Evolutionary conservation across 1,140 invertebrate genomes (phyloP).

Genomic region (Uloborus diversus): DNA sequence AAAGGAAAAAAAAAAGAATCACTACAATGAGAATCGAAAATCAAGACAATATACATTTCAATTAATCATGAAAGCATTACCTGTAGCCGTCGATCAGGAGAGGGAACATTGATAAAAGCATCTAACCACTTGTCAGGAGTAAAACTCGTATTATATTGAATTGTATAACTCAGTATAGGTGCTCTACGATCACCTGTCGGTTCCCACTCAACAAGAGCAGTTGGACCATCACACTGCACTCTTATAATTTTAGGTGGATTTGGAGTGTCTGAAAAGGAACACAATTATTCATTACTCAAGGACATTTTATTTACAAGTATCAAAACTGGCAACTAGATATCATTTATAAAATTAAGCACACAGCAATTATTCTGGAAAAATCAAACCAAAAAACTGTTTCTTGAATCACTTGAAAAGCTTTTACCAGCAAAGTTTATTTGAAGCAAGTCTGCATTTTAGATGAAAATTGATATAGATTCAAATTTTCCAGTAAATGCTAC

Average conservation of each 20-base stretch:
- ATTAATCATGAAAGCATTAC: constrained; percentile 61
- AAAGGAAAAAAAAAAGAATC: not conserved
- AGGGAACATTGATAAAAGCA: constrained; percentile 77
- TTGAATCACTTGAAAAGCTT: too few relatives aligned
- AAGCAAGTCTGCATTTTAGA: too few relatives aligned
- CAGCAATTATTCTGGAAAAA: too few relatives aligned
- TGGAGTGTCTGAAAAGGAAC: constrained; percentile 78
- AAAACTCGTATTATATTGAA: constrained; percentile 95
- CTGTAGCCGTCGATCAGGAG: constrained; percentile 79
- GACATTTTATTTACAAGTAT: not conserved
- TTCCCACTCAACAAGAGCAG: constrained; percentile 83
- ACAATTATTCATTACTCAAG: not conserved
- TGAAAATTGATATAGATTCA: too few relatives aligned
- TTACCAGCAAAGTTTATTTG: too few relatives aligned
- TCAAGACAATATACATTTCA: not conserved
- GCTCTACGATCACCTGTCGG: constrained; percentile 93
- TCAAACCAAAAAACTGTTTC: too few relatives aligned
- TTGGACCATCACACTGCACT: constrained; percentile 75
- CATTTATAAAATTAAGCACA: too few relatives aligned
- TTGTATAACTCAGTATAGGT: constrained; percentile 88
- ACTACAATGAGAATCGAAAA: not conserved
- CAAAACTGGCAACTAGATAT: not conserved
- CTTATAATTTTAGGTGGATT: constrained; percentile 79
- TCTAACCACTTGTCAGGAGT: constrained; percentile 91
- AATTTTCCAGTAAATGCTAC: too few relatives aligned